Conservation (phyloP, 2,888 invertebrate genomes). For the Heliconius charithonia region DNA sequence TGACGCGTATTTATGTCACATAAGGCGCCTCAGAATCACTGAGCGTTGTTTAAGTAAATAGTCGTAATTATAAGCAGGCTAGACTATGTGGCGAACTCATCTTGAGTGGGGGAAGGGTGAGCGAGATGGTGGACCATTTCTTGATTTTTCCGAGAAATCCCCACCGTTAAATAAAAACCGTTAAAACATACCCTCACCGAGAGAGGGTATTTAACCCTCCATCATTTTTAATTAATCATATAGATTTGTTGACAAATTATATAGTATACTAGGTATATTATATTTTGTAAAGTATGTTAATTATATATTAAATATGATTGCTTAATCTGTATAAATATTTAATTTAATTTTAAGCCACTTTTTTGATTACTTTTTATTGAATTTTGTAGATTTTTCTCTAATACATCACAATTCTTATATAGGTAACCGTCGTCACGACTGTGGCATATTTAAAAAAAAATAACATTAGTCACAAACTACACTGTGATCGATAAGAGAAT, state of each 20-base stretch:
- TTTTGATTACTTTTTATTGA: background rate
- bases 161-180: conserved; percentile 40
- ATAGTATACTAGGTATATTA: background rate
- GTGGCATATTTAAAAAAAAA: conserved; percentile 35
- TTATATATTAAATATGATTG: background rate
- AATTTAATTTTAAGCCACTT: background rate
- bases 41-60: conserved; percentile 50
- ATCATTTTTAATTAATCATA: background rate
- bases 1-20: conserved; percentile 39
- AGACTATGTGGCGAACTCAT: conserved; percentile 49
- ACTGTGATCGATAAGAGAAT: conserved; percentile 38
- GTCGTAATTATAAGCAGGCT: conserved; percentile 49
- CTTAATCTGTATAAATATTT: background rate
- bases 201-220: background rate
- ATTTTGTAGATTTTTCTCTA: background rate
- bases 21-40: conserved; percentile 48
- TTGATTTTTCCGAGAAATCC: conserved; percentile 43
- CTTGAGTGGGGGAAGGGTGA: conserved; percentile 52
- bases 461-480: conserved; percentile 42
- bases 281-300: too few relatives aligned
- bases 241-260: background rate
- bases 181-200: conserved; percentile 29
- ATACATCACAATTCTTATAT: background rate
- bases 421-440: conserved; percentile 6
- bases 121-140: conserved; percentile 47